Percentiles rank a stretch among this genome's conserved stretches.
Conservation (phyloP, 2,888 invertebrate genomes). For the Spatulosminthurus flaviceps region DNA sequence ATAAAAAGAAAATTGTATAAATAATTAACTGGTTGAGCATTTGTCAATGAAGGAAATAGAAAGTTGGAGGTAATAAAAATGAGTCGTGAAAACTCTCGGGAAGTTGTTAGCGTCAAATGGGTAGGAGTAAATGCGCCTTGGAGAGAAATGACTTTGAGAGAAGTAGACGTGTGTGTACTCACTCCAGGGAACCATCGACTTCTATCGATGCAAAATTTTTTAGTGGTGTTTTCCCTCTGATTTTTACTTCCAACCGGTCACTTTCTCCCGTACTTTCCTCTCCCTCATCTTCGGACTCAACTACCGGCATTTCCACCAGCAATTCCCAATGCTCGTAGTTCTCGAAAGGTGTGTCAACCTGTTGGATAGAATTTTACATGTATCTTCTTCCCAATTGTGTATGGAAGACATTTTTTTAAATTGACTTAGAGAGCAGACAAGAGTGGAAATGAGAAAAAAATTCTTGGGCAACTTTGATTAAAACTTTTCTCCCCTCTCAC, state of each 20-base stretch:
- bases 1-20: constrained; percentile 10
- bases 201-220: constrained; percentile 47
- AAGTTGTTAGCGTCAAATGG: constrained; percentile 42
- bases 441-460: no score
- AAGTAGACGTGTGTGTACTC: constrained; percentile 36
- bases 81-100: constrained; percentile 43
- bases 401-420: no score
- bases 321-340: constrained; percentile 53
- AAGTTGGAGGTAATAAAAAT: constrained; percentile 43
- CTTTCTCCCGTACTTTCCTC: background rate
- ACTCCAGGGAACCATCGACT: constrained; percentile 52
- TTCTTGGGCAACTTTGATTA: no score
- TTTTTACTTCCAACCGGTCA: constrained; percentile 46
- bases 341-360: constrained; percentile 56
- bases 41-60: constrained; percentile 19
- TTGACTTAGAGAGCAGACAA: no score
- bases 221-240: constrained; percentile 54
- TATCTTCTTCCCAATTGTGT: no score
- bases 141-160: constrained; percentile 45
- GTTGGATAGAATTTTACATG: constrained; percentile 44
- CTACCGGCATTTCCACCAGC: constrained; percentile 1
- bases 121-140: constrained; percentile 40
- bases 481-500: no score
- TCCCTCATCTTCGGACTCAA: background rate
- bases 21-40: constrained; percentile 21